These are phyloP conservation scores for Malurus alboscapulatus DNA, from an alignment of 2,113 vertebrate genomes.

Conservation along the genomic window DNA sequence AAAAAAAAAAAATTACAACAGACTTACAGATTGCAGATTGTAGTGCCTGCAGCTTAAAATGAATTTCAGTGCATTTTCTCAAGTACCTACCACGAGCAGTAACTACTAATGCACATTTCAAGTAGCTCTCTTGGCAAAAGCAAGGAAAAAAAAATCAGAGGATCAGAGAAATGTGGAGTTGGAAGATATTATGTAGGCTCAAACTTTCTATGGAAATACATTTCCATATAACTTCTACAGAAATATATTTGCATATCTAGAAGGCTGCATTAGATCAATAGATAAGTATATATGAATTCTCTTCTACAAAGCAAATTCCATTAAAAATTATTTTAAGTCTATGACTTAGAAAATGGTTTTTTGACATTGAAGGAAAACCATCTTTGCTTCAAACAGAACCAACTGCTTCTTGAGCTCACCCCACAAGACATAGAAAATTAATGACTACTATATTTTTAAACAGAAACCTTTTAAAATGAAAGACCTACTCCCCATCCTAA, in stretches of 20 bases:
- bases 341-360: neutral
- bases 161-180: neutral
- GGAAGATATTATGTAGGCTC: neutral
- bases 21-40: neutral
- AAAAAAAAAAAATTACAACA: neutral
- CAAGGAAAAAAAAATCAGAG: neutral
- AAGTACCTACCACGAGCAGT: neutral
- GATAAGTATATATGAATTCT: neutral
- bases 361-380: neutral
- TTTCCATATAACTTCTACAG: neutral
- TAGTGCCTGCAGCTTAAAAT: neutral
- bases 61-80: neutral
- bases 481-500: fast-evolving
- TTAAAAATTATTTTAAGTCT: neutral
- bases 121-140: neutral
- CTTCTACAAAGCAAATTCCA: neutral
- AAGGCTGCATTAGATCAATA: neutral
- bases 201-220: neutral
- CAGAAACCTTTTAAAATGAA: neutral
- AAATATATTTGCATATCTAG: constrained; percentile 19
- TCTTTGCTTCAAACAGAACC: neutral
- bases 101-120: neutral
- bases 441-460: neutral
- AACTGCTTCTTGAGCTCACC: neutral
- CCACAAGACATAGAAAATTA: neutral